Conservation (phyloP, 37 sponge, comb jelly and placozoan species). For the Crambe crambe region DNA sequence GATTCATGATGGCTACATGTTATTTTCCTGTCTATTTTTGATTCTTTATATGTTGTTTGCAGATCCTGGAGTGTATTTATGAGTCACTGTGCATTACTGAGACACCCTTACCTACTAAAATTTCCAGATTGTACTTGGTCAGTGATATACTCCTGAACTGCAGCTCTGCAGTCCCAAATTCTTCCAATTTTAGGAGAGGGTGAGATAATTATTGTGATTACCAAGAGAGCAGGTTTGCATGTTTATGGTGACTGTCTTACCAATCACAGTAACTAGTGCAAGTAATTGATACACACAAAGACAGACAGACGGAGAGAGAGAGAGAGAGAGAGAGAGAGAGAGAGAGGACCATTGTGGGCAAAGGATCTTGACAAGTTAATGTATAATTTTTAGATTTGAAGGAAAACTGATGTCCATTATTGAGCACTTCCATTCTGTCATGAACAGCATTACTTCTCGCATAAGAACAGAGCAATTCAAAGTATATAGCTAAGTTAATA, state of each 20-base stretch:
- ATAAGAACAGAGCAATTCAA: conserved; percentile 82
- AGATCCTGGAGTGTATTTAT: conserved; percentile 95
- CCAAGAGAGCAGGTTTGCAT: too few species aligned
- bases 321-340: too few species aligned
- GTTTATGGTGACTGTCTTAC: not conserved
- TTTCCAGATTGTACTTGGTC: conserved; percentile 88
- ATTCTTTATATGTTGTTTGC: not conserved
- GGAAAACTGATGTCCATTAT: conserved; percentile 39
- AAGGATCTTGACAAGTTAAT: too few species aligned
- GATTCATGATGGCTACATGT: too few species aligned
- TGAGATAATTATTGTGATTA: conserved; percentile 33
- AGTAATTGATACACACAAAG: too few species aligned
- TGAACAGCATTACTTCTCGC: conserved; percentile 50
- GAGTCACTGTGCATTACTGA: conserved; percentile 89
- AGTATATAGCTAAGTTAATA: conserved; percentile 25
- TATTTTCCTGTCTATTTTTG: not conserved
- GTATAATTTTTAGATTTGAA: conserved; percentile 67
- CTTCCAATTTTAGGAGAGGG: conserved; percentile 79
- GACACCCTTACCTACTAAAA: conserved; percentile 85
- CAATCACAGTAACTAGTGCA: too few species aligned
- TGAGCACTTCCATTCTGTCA: conserved; percentile 68
- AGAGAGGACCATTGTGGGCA: too few species aligned
- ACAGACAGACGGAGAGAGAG: too few species aligned
- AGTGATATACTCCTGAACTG: conserved; percentile 94
- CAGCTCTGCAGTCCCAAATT: conserved; percentile 52